Conservation (phyloP, 2,113 vertebrate genomes). For the Crotophaga sulcirostris region DNA sequence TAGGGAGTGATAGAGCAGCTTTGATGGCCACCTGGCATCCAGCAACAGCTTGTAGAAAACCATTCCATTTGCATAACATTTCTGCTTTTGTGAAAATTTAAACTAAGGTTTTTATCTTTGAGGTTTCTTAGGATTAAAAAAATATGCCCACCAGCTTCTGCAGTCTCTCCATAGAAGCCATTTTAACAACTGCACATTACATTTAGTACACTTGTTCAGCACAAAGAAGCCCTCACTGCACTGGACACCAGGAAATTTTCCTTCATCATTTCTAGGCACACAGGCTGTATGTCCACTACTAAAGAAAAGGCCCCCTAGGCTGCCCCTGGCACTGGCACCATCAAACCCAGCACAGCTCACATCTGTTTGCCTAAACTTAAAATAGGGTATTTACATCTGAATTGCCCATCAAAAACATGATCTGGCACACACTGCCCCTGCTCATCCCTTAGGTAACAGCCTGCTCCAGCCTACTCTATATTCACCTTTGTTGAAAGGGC, state of each 20-base stretch:
- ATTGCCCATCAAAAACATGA: not conserved
- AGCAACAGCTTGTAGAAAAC: not conserved
- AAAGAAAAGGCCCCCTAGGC: not conserved
- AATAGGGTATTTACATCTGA: not conserved
- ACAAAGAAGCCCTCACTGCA: not conserved
- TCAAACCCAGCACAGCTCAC: not conserved
- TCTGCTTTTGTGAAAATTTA: not conserved
- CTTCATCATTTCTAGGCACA: not conserved
- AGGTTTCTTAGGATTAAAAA: not conserved
- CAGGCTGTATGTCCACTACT: not conserved
- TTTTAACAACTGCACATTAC: not conserved
- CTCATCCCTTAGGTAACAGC: rapidly evolving
- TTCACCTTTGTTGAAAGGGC: not conserved
- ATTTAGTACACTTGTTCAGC: not conserved
- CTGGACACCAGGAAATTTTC: not conserved
- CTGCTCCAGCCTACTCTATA: not conserved
- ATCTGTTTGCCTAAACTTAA: not conserved
- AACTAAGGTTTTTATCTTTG: not conserved
- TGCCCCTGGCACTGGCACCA: not conserved
- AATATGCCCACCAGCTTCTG: not conserved
- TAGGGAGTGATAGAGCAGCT: too few species aligned
- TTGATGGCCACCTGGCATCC: too few species aligned
- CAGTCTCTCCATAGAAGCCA: not conserved
- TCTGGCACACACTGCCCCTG: not conserved
- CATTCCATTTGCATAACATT: not conserved